phyloP scores from a whole-genome alignment of 2,113 vertebrate genomes.

The Motacilla alba region DNA sequence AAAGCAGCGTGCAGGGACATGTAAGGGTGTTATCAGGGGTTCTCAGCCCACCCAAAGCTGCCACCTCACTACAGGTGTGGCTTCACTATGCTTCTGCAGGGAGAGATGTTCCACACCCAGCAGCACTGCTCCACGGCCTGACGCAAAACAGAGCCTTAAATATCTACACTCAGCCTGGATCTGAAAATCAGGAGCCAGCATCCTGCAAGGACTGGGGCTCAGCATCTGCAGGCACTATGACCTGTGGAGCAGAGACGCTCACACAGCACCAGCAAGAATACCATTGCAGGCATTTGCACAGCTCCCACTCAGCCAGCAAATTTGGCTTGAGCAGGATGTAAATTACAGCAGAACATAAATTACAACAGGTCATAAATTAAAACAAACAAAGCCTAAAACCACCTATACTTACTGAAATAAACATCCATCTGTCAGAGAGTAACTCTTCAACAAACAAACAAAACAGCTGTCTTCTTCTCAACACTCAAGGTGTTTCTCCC shows the following conservation, averaged over 20 bases:
- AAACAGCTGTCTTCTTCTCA: background rate
- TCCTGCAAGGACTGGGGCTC: background rate
- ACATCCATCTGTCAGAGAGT: background rate
- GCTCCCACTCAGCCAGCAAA: background rate
- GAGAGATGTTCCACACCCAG: background rate
- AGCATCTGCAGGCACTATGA: rapidly evolving
- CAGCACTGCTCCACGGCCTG: rapidly evolving
- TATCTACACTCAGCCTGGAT: background rate
- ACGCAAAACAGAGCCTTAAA: background rate
- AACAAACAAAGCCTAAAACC: background rate
- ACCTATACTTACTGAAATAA: background rate
- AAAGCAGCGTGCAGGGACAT: background rate
- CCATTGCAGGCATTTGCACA: rapidly evolving
- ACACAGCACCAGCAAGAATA: background rate
- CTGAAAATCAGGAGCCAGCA: background rate
- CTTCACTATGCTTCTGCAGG: rapidly evolving
- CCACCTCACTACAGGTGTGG: background rate
- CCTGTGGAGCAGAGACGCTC: background rate
- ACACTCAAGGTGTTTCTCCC: background rate
- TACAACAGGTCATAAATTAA: background rate
- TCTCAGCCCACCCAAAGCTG: background rate
- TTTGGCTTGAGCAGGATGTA: rapidly evolving
- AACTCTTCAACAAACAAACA: background rate
- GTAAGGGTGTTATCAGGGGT: background rate
- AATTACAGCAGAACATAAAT: background rate